Evolutionary conservation across 2,888 invertebrate genomes (phyloP), one percentile per base, ranked within the genome.

Genomic region (Meteorus cinctellus): DNA sequence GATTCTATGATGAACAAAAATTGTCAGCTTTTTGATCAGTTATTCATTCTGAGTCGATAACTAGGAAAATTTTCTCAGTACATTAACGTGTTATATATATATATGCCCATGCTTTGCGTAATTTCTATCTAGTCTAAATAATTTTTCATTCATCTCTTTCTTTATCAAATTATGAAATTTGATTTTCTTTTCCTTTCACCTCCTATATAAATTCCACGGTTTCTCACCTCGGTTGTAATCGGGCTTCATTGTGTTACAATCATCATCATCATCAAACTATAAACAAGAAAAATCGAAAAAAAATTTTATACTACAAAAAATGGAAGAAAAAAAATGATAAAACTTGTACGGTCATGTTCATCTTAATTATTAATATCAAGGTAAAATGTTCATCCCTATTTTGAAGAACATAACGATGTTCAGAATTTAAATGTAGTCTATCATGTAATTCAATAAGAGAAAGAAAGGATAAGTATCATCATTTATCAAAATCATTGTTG

Each of bases 91-190:
- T 27, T 34, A n/a, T 29, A 74, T 45, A 68, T 69, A 67, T 71
- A 51, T 48, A 67, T 69, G 41, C 67, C 70, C 74, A 79, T 77
- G 78, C 74, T 79, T 78, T 74, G 59, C 74, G 72, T 71, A 71
- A 75, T 72, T 73, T 75, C 75, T 79, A 76, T 77, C 78, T 79
- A 73, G 79, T 79, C 78, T 78, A 77, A 79, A 73, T 69, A 62
- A 69, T 66, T 76, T 67, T 67, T 48, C 45, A 36, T 55, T 31
- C 34, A 66, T 55, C 65, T 29, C 65, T 60, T 45, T 24, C 4
- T 45, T 60, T 41, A 36, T 59, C 19, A 29, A 27, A 29, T 59
- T 70, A 59, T 55, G 8, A n/a, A 19, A 36, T 66, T 48, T 55
- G 14, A 48, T 48, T n/a, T 14, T 60, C 24, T 36, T 70, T 41